Conservation (phyloP, 2,113 vertebrate genomes). For the Cyrtonyx montezumae region DNA sequence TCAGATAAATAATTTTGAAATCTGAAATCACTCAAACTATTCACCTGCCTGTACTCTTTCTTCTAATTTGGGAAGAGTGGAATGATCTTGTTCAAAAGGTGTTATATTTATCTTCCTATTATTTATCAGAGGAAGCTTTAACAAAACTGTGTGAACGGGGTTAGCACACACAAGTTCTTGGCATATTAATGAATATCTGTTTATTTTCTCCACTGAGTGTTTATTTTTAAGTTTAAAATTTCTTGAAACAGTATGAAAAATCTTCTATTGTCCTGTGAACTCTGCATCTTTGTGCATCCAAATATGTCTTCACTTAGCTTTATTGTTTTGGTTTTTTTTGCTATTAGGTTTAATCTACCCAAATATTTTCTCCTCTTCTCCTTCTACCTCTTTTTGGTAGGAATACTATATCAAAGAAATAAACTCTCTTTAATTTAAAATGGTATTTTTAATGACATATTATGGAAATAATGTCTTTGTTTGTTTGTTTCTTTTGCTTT, state of each 20-base stretch:
- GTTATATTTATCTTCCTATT: neutral
- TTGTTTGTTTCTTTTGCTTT: neutral
- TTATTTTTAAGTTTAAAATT: neutral
- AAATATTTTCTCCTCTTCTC: neutral
- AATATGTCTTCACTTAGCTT: neutral
- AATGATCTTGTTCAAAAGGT: neutral
- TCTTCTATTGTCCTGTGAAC: neutral
- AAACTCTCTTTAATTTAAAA: neutral
- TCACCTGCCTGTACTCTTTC: neutral
- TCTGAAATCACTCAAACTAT: neutral
- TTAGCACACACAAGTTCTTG: fast-evolving
- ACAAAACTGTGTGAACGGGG: neutral
- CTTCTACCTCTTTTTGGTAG: neutral
- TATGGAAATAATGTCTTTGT: fast-evolving
- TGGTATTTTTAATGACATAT: neutral
- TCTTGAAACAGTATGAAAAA: neutral
- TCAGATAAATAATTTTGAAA: neutral
- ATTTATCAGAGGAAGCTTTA: neutral
- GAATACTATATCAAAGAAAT: neutral
- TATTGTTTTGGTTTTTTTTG: neutral
- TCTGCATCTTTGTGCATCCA: neutral
- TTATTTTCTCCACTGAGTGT: neutral
- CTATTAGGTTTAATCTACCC: fast-evolving
- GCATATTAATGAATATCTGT: neutral
- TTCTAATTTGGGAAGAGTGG: neutral